Evolutionary conservation across 2,888 invertebrate genomes (phyloP), one percentile per base, ranked within the genome.

Genomic region (Macropis europaea): DNA sequence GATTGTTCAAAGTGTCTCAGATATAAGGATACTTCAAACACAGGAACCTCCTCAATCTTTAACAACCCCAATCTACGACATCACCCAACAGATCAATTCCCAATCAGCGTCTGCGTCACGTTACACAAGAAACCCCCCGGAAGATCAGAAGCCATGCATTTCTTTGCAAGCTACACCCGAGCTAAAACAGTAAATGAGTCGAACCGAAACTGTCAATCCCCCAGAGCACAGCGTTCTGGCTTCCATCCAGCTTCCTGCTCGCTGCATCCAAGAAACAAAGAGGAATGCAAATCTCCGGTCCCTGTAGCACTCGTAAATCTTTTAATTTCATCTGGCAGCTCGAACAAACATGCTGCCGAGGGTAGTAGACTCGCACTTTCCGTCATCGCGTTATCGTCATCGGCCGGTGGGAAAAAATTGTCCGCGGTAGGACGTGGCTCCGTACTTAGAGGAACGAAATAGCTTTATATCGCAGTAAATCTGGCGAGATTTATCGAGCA

Each of bases 381-480:
- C 50, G 43, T 68, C 63, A 7, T n/a, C 48, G 5, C 34, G 47
- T 28, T 36, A 63, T 57, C 63, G 40, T 38, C 59, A 2, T 32
- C 17, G 34, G n/a, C 50, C n/a, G 17, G 1, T 2, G 2, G 0
- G 38, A 7, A 47, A 72, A 69, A 57, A 52, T 72, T 40, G 1
- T n/a, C 43, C 28, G 22, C 28, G 15, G n/a, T 26, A 17, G 24
- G 34, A 57, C 52, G 47, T 19, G 70, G 45, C 68, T 50, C 36
- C 30, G 68, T 61, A 45, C 54, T 70, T 72, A 70, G 52, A 42
- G 32, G 70, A 54, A 38, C 57, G 70, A 78, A 78, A 78, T 63
- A 63, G 64, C 74, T 66, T 50, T 47, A 32, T 61, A 67, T 53
- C 71, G 57, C 48, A 42, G 34, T 62, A 62, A 62, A 62, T 62